phyloP scores from a whole-genome alignment of 1,140 invertebrate species.

The Meloidogyne exigua region DNA sequence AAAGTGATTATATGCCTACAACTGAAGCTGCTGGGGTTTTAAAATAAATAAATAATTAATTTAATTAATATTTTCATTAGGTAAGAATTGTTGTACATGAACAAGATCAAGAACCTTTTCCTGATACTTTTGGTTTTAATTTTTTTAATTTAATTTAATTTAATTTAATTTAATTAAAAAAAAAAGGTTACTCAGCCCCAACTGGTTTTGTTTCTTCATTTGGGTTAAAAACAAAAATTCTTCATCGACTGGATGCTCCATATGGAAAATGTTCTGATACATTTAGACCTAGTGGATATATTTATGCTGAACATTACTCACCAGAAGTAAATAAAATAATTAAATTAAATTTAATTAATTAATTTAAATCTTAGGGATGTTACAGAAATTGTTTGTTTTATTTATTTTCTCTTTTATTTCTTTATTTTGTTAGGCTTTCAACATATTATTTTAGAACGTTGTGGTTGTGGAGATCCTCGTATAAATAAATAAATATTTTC shows the following conservation, averaged over 20 bases:
- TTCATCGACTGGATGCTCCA: slow-evolving; percentile 55
- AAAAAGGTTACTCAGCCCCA: slow-evolving; percentile 56
- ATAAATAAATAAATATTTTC: neutral
- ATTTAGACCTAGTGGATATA: slow-evolving; percentile 58
- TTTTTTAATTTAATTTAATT: slow-evolving; percentile 23
- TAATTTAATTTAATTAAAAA: slow-evolving; percentile 6
- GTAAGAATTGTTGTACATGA: slow-evolving; percentile 62
- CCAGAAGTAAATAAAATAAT: slow-evolving; percentile 45
- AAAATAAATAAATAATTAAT: neutral
- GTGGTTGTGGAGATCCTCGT: slow-evolving; percentile 61
- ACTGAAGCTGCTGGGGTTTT: slow-evolving; percentile 60
- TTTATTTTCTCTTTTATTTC: neutral
- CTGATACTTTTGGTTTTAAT: slow-evolving; percentile 56
- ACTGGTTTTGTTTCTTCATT: slow-evolving; percentile 63
- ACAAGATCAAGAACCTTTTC: slow-evolving; percentile 63
- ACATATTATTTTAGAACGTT: slow-evolving; percentile 52
- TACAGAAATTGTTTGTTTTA: slow-evolving; percentile 55
- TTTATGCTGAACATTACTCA: slow-evolving; percentile 63
- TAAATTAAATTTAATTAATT: slow-evolving; percentile 1
- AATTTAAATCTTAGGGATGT: slow-evolving; percentile 49
- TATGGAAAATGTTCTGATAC: slow-evolving; percentile 59
- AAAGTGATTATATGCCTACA: slow-evolving; percentile 63
- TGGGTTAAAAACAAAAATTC: slow-evolving; percentile 63
- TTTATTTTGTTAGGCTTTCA: slow-evolving; percentile 47
- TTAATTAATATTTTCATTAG: slow-evolving; percentile 12